Percentiles rank a stretch among this genome's conserved stretches.
Evolutionary conservation across 2,888 invertebrate genomes (phyloP).

Genomic region (Hedya salicella): DNA sequence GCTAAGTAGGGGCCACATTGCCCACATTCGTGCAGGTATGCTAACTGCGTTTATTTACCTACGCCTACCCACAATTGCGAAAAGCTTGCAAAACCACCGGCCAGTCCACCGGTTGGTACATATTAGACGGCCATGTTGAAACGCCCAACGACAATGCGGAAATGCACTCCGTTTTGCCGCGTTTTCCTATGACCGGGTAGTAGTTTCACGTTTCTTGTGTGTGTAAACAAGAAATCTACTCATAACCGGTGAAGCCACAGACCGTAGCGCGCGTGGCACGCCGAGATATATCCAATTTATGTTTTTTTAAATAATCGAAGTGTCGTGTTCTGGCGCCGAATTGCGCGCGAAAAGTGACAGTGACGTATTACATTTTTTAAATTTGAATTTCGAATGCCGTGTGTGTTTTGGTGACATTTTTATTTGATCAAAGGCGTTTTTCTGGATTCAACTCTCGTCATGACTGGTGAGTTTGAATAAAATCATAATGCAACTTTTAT

Average conservation of each 20-base stretch:
- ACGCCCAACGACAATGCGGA: conserved; percentile 65
- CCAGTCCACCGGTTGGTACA: conserved; percentile 54
- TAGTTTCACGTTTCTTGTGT: conserved; percentile 57
- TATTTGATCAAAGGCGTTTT: conserved; percentile 26
- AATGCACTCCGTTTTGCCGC: conserved; percentile 61
- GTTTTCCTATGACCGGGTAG: conserved; percentile 69
- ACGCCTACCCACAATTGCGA: conserved; percentile 58
- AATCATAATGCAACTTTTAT: conserved; percentile 20
- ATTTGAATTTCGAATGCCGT: conserved; percentile 20
- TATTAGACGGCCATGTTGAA: conserved; percentile 70
- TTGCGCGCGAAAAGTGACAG: conserved; percentile 46
- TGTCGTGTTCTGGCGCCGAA: conserved; percentile 64
- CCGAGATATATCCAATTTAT: conserved; percentile 66
- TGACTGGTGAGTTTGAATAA: conserved; percentile 37
- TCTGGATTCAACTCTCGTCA: conserved; percentile 38
- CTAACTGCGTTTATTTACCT: conserved; percentile 49
- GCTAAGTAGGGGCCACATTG: conserved; percentile 13
- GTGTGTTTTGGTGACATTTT: conserved; percentile 38
- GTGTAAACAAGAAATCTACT: conserved; percentile 74
- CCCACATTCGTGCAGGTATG: conserved; percentile 7
- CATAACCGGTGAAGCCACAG: conserved; percentile 80
- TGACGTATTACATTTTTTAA: conserved; percentile 36
- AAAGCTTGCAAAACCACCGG: conserved; percentile 56
- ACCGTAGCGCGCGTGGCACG: conserved; percentile 73
- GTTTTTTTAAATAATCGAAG: conserved; percentile 50